Base-by-base conservation (phyloP, 2,888 invertebrate species). In the Timema cristinae region DNA sequence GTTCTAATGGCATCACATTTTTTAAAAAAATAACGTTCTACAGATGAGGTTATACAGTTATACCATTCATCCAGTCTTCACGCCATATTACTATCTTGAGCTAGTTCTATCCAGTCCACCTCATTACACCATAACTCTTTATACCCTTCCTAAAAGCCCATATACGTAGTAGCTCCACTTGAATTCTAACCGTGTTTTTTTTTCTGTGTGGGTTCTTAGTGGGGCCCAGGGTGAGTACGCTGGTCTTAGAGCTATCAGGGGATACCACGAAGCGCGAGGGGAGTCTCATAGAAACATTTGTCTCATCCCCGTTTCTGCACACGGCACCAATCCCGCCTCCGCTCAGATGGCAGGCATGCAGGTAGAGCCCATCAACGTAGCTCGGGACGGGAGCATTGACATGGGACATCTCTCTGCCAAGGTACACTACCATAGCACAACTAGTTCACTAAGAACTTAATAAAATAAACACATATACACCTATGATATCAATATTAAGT, bases 331-430 rank as follows among this genome's bases (percentile, higher is more conserved):
- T 84, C 98, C 99, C 1, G 99, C 99, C 1, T 97, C 97, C n/a
- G 99, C 99, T 2, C 97, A 98, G 82, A 98, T 99, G 98, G 97
- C 97, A 0, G 98, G 98, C 50, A 97, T 98, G 96, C 89, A 90
- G 78, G 96, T 98, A 0, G 92, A 95, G 77, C 91, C 95, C 0
- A 94, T 99, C 67, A 89, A 91, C 72, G 93, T 96, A 0, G 88
- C 89, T 15, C 88, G 90, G 50, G 90, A 94, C 77, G 98, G 98
- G 6, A 93, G 94, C 66, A 93, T 99, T 69, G 97, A 98, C 79
- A 90, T 96, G 84, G 87, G 86, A 0, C 95, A 98, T 81, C 85
- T 98, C n/a, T 90, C 89, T 77, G 90, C 91, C 49, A 94, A 94
- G 88, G 91, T 92, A 75, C 78, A 59, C 54, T 54, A 54, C 11